These are phyloP conservation scores for Leptinotarsa rubiginosa DNA, from an alignment of 2,888 invertebrate genomes.

Conservation along the genomic window DNA sequence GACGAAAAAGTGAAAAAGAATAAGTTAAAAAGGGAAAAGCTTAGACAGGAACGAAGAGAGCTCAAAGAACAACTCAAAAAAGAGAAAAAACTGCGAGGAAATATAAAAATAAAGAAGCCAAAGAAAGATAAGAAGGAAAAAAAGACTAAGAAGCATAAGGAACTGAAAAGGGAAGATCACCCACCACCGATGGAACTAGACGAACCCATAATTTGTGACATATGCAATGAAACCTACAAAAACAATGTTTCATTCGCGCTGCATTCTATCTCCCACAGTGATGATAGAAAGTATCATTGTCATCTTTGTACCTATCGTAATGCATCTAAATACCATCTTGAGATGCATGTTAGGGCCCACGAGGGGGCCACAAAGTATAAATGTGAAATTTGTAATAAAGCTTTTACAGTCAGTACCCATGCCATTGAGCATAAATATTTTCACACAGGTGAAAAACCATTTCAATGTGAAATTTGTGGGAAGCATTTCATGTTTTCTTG, in stretches of 20 bases:
- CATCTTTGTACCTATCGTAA: conserved; percentile 60
- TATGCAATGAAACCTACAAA: conserved; percentile 70
- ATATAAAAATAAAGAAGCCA: conserved; percentile 37
- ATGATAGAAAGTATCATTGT: conserved; percentile 58
- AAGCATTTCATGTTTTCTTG: conserved; percentile 68
- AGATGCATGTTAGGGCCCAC: conserved; percentile 66
- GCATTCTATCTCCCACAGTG: conserved; percentile 58
- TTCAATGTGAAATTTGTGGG: conserved; percentile 69
- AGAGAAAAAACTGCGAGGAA: conserved; percentile 28
- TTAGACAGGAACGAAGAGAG: conserved; percentile 28
- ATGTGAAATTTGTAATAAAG: conserved; percentile 60
- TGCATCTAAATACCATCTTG: conserved; percentile 60
- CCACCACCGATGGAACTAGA: conserved; percentile 53
- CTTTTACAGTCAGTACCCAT: conserved; percentile 59
- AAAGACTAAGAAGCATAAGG: conserved; percentile 42
- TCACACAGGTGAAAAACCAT: conserved; percentile 65
- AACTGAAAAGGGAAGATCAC: conserved; percentile 39
- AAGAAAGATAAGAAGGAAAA: conserved; percentile 36
- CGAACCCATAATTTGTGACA: conserved; percentile 68
- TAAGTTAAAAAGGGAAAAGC: conserved; percentile 35
- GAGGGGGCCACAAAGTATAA: conserved; percentile 64
- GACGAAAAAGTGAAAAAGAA: conserved; percentile 43
- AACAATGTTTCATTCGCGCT: conserved; percentile 58
- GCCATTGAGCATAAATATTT: conserved; percentile 59
- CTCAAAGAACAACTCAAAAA: conserved; percentile 33